Evolutionary conservation across 2,888 invertebrate species (phyloP), one percentile per base, ranked within the genome.

Genomic region (Acheta domesticus): DNA sequence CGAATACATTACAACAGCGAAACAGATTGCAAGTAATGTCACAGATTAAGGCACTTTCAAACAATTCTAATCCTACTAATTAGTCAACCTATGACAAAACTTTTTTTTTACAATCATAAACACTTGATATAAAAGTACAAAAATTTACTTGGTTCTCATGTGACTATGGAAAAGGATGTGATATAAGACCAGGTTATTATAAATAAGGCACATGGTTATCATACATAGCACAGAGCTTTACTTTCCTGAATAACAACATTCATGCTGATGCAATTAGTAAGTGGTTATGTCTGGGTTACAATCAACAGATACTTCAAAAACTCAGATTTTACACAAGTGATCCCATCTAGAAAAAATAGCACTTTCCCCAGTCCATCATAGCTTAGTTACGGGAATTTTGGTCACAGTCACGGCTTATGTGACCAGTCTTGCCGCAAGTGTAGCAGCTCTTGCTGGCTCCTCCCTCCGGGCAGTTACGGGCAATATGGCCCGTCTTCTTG

Each of bases 361-460:
- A 62, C 62, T 62, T 62, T 62, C 62, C 62, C 62, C 62, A 62
- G 62, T 62, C 62, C 62, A 19, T 62, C 62, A n/a, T 19, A 62
- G 36, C 74, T 81, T 89, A 89, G 86, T 90, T 88, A 85, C 92
- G 91, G 87, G 93, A 94, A 84, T 92, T 91, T 87, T 94, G 93
- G 86, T 93, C 93, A 89, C 95, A 96, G 87, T 96, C 96, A 87
- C 95, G 94, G 89, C 94, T 94, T 90, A 96, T 92, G 90, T 96
- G 95, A 83, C 95, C 95, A 83, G 93, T 91, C 89, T 96, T 94
- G 89, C 96, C 94, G 90, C 97, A 97, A 86, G 93, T 92, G 89
- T 96, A 97, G 91, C 97, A 97, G 84, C 93, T 94, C 90, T 95
- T 95, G 85, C 87, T 88, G 77, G 83, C 85, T 79, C 86, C 86